A percentile compares a stretch with the other conserved stretches of the same genome.
Conservation (phyloP, 2,797 vertebrate species). For the Hybognathus amarus region DNA sequence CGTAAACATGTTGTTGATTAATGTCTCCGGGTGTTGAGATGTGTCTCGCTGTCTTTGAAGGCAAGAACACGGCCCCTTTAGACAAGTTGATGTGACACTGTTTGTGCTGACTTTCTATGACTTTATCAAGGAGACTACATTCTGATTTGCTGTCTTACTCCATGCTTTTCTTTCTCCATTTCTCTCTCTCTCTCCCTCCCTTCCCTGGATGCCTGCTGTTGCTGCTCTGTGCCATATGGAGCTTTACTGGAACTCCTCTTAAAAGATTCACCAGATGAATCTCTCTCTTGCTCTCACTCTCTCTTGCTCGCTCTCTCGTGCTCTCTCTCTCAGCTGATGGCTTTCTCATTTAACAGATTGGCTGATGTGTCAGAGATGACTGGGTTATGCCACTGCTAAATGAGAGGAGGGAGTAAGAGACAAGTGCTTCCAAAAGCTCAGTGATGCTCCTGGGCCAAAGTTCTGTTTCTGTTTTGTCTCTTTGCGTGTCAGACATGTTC, state of each 20-base stretch:
- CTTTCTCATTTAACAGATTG: slow-evolving; percentile 49
- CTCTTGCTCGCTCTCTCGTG: slow-evolving; percentile 32
- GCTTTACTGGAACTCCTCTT: slow-evolving; percentile 53
- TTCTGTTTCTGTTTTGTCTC: slow-evolving; percentile 23
- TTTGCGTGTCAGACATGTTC: slow-evolving; percentile 17
- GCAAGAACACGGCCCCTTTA: not conserved
- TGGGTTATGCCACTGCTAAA: slow-evolving; percentile 45
- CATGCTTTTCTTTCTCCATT: not conserved
- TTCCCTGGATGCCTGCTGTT: slow-evolving; percentile 49
- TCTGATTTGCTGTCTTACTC: slow-evolving; percentile 25
- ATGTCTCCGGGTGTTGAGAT: not conserved
- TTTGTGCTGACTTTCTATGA: slow-evolving; percentile 15
- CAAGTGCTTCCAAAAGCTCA: slow-evolving; percentile 42
- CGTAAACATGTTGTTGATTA: not conserved
- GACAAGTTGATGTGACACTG: not conserved
- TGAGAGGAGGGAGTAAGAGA: slow-evolving; percentile 39
- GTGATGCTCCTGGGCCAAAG: slow-evolving; percentile 35
- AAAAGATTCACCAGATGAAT: slow-evolving; percentile 54
- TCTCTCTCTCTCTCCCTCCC: slow-evolving; percentile 2
- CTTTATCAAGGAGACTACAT: slow-evolving; percentile 22
- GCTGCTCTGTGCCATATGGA: slow-evolving; percentile 51
- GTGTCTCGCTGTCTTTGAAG: not conserved
- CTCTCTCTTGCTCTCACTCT: slow-evolving; percentile 25
- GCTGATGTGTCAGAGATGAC: slow-evolving; percentile 49
- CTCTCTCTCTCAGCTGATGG: slow-evolving; percentile 30